Conservation (phyloP, 2,888 invertebrate genomes). For the Trisateles emortualis region DNA sequence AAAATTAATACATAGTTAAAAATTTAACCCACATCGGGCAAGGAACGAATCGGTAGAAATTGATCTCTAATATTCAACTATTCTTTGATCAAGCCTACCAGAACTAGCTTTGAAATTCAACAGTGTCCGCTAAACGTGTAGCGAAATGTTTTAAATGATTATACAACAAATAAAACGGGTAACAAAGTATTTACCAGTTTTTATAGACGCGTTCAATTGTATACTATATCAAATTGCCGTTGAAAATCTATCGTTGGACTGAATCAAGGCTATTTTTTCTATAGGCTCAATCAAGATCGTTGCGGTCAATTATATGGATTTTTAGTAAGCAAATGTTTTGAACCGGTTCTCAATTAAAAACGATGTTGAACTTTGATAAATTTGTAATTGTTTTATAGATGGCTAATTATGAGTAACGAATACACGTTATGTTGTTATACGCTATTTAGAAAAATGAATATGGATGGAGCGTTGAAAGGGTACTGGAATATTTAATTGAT, state of each 20-base stretch:
- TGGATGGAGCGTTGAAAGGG: slow-evolving; percentile 9
- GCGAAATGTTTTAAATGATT: slow-evolving; percentile 31
- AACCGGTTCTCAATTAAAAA: slow-evolving; percentile 49
- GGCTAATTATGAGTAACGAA: slow-evolving; percentile 45
- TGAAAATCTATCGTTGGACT: slow-evolving; percentile 38
- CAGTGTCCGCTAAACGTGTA: slow-evolving; percentile 20
- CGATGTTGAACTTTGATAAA: slow-evolving; percentile 39
- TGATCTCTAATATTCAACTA: slow-evolving; percentile 29
- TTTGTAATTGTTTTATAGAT: slow-evolving; percentile 48
- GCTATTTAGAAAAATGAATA: slow-evolving; percentile 33
- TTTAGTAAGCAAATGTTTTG: slow-evolving; percentile 46
- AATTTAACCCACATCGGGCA: slow-evolving; percentile 34
- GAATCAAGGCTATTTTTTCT: slow-evolving; percentile 45
- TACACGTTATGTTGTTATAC: slow-evolving; percentile 33
- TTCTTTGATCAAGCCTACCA: slow-evolving; percentile 23
- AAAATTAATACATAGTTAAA: slow-evolving; percentile 28
- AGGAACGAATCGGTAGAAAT: slow-evolving; percentile 42
- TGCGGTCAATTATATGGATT: slow-evolving; percentile 48
- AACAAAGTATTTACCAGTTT: slow-evolving; percentile 26
- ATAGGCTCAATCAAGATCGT: slow-evolving; percentile 49
- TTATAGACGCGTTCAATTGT: slow-evolving; percentile 26
- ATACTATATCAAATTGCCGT: slow-evolving; percentile 51
- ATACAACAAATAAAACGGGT: slow-evolving; percentile 41
- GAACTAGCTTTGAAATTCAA: slow-evolving; percentile 35
- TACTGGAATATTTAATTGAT: slow-evolving; percentile 6